Evolutionary conservation across 2,888 invertebrate species (phyloP), one percentile per base, ranked within the genome.

Genomic region (Malthinus flaveolus): DNA sequence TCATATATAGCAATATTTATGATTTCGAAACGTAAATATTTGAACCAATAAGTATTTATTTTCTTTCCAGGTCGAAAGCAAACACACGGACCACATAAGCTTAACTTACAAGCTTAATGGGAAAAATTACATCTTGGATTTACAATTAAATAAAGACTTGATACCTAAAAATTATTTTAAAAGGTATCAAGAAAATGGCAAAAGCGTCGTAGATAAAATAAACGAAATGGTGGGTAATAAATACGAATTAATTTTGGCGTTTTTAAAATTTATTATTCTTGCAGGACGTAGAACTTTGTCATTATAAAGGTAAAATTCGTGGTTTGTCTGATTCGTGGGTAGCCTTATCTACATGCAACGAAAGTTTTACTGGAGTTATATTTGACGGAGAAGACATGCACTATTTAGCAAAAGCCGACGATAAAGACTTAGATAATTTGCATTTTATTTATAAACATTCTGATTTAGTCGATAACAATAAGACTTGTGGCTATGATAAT

Each of bases 341-440:
- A 51, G 94, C 94, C 1, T 74, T 95, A 48, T 94, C 95, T 48
- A 93, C 93, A 3, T 95, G 95, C 33, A 34, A 47, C 74, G 79
- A 83, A 49, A 79, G 81, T 60, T 78, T 87, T 36, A 85, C 88
- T 49, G 95, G 95, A 6, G 84, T 92, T 60, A 84, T 95, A 62
- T 91, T 85, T 75, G 93, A 94, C 74, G 93, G 93, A 32, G 75
- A 82, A 59, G 84, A 85, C 59, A 85, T 90, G 77, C 88, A 87
- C 75, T 91, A 93, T 75, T 85, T 95, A 51, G 84, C 87, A 66
- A 80, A 79, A 56, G 73, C 73, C 49, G 36, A 58, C n/a, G 59
- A 56, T 32, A 47, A 48, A 32, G 52, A 62, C 10, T 39, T 69
- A 8, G 69, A 73, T 23, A 66, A 71, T 42, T 70, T 75, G 4